These are phyloP conservation scores for Semicossyphus pulcher DNA, from an alignment of 2,113 vertebrate species.

Conservation along the genomic window DNA sequence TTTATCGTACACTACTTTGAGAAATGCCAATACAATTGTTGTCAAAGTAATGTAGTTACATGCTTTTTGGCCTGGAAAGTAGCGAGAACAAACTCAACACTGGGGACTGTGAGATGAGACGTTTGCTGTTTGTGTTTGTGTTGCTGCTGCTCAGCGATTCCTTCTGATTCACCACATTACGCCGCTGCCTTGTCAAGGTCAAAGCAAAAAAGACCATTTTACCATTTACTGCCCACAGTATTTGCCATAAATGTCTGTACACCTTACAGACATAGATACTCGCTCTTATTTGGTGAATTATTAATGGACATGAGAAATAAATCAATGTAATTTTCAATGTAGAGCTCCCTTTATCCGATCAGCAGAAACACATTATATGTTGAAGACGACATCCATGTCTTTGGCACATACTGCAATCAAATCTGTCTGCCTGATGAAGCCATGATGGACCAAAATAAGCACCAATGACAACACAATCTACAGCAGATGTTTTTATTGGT, in stretches of 20 bases:
- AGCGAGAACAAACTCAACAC: slow-evolving; percentile 21
- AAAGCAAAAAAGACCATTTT: slow-evolving; percentile 3
- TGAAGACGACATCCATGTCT: slow-evolving; percentile 43
- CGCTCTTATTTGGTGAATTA: slow-evolving; percentile 23
- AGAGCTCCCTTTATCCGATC: slow-evolving; percentile 15
- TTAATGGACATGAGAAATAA: slow-evolving; percentile 23
- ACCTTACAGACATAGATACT: neutral
- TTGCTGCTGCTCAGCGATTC: neutral
- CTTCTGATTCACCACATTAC: slow-evolving; percentile 9
- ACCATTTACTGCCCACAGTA: slow-evolving; percentile 9
- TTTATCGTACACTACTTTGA: slow-evolving; percentile 72
- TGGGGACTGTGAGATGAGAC: neutral
- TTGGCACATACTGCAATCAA: slow-evolving; percentile 3
- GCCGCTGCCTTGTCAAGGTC: neutral
- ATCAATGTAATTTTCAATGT: slow-evolving; percentile 10
- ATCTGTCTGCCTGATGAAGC: slow-evolving; percentile 36
- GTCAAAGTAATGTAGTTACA: slow-evolving; percentile 81
- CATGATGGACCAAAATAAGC: slow-evolving; percentile 33
- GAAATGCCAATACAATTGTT: slow-evolving; percentile 81
- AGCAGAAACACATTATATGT: slow-evolving; percentile 3
- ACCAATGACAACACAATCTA: slow-evolving; percentile 1
- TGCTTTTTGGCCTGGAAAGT: slow-evolving; percentile 43
- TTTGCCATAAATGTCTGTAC: slow-evolving; percentile 39
- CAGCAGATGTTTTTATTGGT: slow-evolving; percentile 10
- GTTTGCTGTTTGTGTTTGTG: neutral